Base-by-base conservation (phyloP, 2,797 vertebrate genomes). In the Platyrinchus mystaceus region DNA sequence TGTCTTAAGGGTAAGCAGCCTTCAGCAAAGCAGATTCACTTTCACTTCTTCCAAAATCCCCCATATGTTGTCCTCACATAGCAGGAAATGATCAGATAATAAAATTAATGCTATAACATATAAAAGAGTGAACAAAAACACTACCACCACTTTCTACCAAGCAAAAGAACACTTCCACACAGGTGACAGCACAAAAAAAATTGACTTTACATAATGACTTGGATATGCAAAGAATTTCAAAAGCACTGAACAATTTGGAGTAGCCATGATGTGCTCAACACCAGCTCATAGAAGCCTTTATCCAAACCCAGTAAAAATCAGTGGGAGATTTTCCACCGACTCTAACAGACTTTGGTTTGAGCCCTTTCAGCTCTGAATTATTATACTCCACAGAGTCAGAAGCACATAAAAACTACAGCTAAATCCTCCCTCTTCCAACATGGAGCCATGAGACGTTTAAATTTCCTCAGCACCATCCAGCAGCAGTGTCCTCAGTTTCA, bases 251-350 rank as follows among this genome's bases (percentile, higher is more conserved):
- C 37, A 76, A 68, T 84, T 32, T 46, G 43, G 34, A 68, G 43
- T 63, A 75, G 67, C 74, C 46, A 30, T 41, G 76, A 91, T 41
- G 14, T 52, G 32, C 55, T 79, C 41, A 74, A 58, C 64, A 62
- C 55, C n/a, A 84, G 37, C 26, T 93, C 36, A 32, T 30, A 55
- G 20, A 67, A 70, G 43, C 69, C 32, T 41, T 24, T 41, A 82
- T 87, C 55, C 70, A 95, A 93, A 91, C 12, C 77, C 93, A 73
- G 67, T 87, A 90, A 84, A 95, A 94, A 78, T 52, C 87, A 81
- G 37, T 55, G 23, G 70, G 39, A 62, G 39, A 85, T 73, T 86
- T 91, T 88, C 83, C 80, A 91, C 39, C 3, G 0, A 28, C 52
- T 63, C 41, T 53, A 68, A n/a, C 12, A 74, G 62, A 68, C 9